Conservation (phyloP, 2,888 invertebrate species). For the Drosophila neotestacea region DNA sequence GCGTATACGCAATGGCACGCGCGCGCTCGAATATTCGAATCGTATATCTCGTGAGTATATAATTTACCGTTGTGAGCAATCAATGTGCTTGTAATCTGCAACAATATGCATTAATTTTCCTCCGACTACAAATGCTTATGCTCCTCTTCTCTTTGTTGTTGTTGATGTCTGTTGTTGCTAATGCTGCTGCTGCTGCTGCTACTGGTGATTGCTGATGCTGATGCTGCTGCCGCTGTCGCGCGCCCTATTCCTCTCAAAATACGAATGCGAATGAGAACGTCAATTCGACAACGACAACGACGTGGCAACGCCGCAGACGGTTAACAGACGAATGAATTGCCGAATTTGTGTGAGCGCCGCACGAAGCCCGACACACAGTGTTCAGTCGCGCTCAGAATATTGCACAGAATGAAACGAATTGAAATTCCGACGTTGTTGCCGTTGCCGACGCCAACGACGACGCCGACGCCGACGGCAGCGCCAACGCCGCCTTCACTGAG, state of each 20-base stretch:
- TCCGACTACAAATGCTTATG: neutral
- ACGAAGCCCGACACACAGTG: constrained; percentile 69
- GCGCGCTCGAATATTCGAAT: constrained; percentile 37
- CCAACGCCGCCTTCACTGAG: constrained; percentile 35
- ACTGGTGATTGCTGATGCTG: constrained; percentile 27
- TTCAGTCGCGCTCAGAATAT: constrained; percentile 69
- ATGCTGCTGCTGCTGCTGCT: constrained; percentile 26
- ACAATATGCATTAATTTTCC: constrained; percentile 55
- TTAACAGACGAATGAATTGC: constrained; percentile 79
- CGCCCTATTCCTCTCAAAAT: constrained; percentile 62
- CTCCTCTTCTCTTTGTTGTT: constrained; percentile 1
- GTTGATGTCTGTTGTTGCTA: constrained; percentile 20
- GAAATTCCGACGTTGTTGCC: constrained; percentile 24
- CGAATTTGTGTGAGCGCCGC: constrained; percentile 75
- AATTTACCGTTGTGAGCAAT: constrained; percentile 62
- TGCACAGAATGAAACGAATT: constrained; percentile 45
- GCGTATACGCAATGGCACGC: constrained; percentile 80
- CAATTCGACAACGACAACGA: constrained; percentile 47
- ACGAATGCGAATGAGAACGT: constrained; percentile 61
- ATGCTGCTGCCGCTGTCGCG: constrained; percentile 42
- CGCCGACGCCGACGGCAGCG: constrained; percentile 15
- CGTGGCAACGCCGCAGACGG: constrained; percentile 74
- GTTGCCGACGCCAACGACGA: constrained; percentile 15
- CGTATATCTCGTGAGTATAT: constrained; percentile 4
- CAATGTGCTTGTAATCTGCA: constrained; percentile 56